Evolutionary conservation across 2,888 invertebrate species (phyloP), one percentile per base, ranked within the genome.

Genomic region (Notocelia uddmanniana): DNA sequence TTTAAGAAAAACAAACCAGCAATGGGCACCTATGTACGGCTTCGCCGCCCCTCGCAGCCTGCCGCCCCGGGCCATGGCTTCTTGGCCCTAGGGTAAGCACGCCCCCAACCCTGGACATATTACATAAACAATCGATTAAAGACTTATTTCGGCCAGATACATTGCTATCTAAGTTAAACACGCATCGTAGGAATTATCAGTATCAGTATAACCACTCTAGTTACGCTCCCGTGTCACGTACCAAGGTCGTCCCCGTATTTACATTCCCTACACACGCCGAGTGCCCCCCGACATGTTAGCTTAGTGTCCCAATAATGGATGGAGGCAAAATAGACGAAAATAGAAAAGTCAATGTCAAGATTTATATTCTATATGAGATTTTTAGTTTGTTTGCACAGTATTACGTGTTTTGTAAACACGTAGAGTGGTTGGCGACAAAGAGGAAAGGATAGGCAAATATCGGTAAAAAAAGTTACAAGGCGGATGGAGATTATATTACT

Each of bases 231-330:
- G 6, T n/a, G 59, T 59, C 71, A 67, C 66, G 71, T 67, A 21
- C 9, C 66, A 71, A 71, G 71, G 71, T 34, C 54, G 59, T n/a
- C 68, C 59, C 23, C 23, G 45, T 60, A 54, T 64, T 69, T 57
- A 63, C 50, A 48, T 57, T 34, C 23, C 63, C 50, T 37, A 34
- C 55, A 34, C 60, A 60, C 58, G 23, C 41, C 19, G 68, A 37
- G 31, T 45, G 62, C 34, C 34, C 62, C 23, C 15, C 55, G 15
- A 21, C 19, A 11, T 18, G 59, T 68, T 68, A 48, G 37, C 48
- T 21, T 26, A n/a, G 19, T 52, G 60, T 62, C 26, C 26, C 8
- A 31, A 63, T 69, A 48, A 55, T 69, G 62, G 62, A 62, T n/a
- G 31, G 45, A n/a, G 48, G 54, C 19, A 62, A 31, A 34, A 26